Evolutionary conservation across 1,140 invertebrate genomes (phyloP).

Genomic region (Ptiloglossa arizonensis): DNA sequence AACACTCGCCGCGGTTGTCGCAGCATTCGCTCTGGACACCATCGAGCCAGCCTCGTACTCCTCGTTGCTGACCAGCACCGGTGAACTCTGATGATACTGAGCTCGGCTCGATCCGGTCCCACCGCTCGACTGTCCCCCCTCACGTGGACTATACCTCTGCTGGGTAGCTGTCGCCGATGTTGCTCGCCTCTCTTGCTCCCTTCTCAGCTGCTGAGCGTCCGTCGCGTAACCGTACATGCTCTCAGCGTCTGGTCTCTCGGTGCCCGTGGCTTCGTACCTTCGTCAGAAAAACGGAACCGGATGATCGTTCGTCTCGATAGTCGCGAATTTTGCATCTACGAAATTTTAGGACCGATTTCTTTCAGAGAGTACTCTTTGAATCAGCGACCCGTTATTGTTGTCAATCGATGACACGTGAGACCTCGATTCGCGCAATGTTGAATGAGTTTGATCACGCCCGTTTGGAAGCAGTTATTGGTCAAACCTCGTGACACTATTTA

Average conservation of each 20-base stretch:
- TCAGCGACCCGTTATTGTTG: too few relatives aligned
- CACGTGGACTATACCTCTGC: slow-evolving; percentile 74
- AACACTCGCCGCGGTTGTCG: slow-evolving; percentile 19
- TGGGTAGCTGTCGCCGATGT: slow-evolving; percentile 49
- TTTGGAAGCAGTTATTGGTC: too few relatives aligned
- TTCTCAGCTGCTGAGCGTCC: slow-evolving; percentile 65
- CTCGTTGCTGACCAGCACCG: slow-evolving; percentile 59
- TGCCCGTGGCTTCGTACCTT: slow-evolving; percentile 72
- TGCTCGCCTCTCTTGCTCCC: slow-evolving; percentile 68
- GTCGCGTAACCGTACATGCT: slow-evolving; percentile 69
- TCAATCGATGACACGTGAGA: too few relatives aligned
- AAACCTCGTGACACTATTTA: too few relatives aligned
- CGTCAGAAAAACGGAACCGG: too few relatives aligned
- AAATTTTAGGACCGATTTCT: too few relatives aligned
- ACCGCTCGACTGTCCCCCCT: slow-evolving; percentile 53
- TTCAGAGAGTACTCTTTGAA: too few relatives aligned
- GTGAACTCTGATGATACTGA: slow-evolving; percentile 74
- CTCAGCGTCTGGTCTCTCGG: slow-evolving; percentile 71
- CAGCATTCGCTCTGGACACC: slow-evolving; percentile 48
- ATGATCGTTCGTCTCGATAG: too few relatives aligned
- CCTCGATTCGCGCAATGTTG: too few relatives aligned
- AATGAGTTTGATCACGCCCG: too few relatives aligned
- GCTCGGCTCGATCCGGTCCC: slow-evolving; percentile 34
- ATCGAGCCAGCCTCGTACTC: slow-evolving; percentile 71
- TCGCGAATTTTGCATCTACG: too few relatives aligned